Evolutionary conservation across 2,888 invertebrate genomes (phyloP), one percentile per base, ranked within the genome.

Genomic region (Dryomyza anilis): DNA sequence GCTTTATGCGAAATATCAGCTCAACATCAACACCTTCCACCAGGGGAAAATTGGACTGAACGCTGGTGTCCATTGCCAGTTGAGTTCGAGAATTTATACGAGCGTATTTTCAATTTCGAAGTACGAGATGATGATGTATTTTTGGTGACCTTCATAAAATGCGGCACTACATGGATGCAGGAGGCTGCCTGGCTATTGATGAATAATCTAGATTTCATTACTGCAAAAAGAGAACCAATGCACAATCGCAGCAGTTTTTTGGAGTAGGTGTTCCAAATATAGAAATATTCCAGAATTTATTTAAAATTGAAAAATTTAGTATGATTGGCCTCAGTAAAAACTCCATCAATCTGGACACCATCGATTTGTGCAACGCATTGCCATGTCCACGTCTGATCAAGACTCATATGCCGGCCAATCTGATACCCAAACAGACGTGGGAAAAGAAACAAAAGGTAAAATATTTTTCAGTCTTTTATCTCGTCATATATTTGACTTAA

Each of bases 131-230:
- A 69, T 56, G 74, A 76, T 48, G 70, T 75, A 8, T 76, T 69
- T 64, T 69, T 75, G 5, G 70, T 72, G 6, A 70, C 74, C 2
- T 69, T 69, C 36, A 67, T 71, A 12, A 74, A 73, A 45, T 58
- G 68, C 59, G 77, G 76, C 19, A 74, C 76, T 0, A 74, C 74
- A 30, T 75, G 75, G 76, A 73, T 72, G 65, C 71, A 74, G 53
- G 76, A 76, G 57, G 53, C 71, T 25, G 63, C 71, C 5, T 76
- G 74, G 75, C 19, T 76, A 5, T 30, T 77, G 4, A 57, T 71
- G 1, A 72, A 77, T 64, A 36, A 74, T 29, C 43, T 77, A 16
- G 71, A 78, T 27, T 76, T 67, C 65, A 45, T 63, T 2, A 46
- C 30, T 2, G 76, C 74, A 5, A 58, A 65, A 3, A 52, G 56